Conservation (phyloP, 2,888 invertebrate species). For the Liodrosophila aerea region DNA sequence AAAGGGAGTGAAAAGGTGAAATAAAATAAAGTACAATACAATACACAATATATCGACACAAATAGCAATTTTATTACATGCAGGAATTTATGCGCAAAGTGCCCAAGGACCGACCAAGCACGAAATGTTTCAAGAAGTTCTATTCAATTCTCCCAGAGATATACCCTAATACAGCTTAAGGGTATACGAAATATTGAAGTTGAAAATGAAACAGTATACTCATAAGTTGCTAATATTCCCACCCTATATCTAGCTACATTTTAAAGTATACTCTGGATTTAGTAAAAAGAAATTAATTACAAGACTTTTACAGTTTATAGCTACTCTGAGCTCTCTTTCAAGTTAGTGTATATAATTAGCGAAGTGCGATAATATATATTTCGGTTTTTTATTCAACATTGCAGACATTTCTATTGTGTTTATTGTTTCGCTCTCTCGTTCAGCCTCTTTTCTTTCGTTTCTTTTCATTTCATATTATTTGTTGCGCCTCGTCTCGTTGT, state of each 20-base stretch:
- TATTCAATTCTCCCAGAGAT: conserved; percentile 6
- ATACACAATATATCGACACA: conserved; percentile 55
- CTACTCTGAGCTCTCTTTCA: too few relatives aligned
- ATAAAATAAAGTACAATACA: conserved; percentile 46
- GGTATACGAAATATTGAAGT: too few relatives aligned
- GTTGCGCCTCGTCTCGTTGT: too few relatives aligned
- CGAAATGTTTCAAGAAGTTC: conserved; percentile 12
- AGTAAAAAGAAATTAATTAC: too few relatives aligned
- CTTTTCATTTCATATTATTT: conserved; percentile 32
- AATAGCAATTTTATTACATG: conserved; percentile 61
- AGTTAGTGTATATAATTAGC: conserved; percentile 14
- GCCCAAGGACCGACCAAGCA: conserved; percentile 15
- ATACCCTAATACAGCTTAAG: conserved; percentile 23
- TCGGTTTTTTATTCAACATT: conserved; percentile 28
- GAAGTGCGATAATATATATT: conserved; percentile 1
- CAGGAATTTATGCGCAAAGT: conserved; percentile 49
- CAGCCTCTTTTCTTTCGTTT: conserved; percentile 22
- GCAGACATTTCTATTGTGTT: conserved; percentile 52
- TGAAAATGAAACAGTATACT: too few relatives aligned
- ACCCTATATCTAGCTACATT: too few relatives aligned
- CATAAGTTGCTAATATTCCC: too few relatives aligned
- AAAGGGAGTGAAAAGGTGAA: conserved; percentile 9
- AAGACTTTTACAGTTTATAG: too few relatives aligned
- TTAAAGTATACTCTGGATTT: too few relatives aligned
- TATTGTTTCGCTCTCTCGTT: conserved; percentile 43